Evolutionary conservation across 2,888 invertebrate species (phyloP), one percentile per base, ranked within the genome.

Genomic region (Pseudolycoriella hygida): DNA sequence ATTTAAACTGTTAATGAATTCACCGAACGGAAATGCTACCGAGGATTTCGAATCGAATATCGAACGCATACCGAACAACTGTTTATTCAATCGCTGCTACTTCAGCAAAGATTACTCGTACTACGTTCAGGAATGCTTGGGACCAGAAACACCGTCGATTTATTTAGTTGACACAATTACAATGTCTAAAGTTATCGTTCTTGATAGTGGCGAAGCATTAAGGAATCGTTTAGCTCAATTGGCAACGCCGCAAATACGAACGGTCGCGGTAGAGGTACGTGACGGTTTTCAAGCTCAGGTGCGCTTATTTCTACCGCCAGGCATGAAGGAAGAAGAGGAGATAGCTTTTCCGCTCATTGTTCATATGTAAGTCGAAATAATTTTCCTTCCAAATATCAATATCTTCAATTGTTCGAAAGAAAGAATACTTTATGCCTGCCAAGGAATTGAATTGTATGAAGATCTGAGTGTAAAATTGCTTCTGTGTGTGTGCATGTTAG

Each of bases 261-360:
- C 78, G 43, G 76, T 81, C 53, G 66, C 74, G 47, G 77, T 77
- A 2, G 74, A 75, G 64, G 74, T 73, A 38, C 70, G 74, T 32
- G 71, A 73, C 52, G 79, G 78, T 6, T 77, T 73, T 55, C 72
- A 74, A 54, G 80, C 81, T 5, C 77, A 80, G 57, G 89, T 88
- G 1, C 74, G 84, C 25, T 67, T 93, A 3, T 74, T 79, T 45
- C 67, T 90, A 37, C 93, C 93, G 0, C 87, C 89, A 1, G 79
- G 82, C 6, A 73, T 89, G 57, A 72, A 84, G 52, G 84, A 88
- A 56, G 80, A 85, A 40, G 87, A 88, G 53, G 84, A 84, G 56
- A 71, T 83, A 46, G 78, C 80, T 1, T 78, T 83, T 54, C 89
- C 92, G 0, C 62, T 92, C 14, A 73, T 92, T 2, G 63, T 92